These are phyloP conservation scores for Poeciliopsis gracilis DNA, from an alignment of 2,797 vertebrate species.

Conservation along the genomic window DNA sequence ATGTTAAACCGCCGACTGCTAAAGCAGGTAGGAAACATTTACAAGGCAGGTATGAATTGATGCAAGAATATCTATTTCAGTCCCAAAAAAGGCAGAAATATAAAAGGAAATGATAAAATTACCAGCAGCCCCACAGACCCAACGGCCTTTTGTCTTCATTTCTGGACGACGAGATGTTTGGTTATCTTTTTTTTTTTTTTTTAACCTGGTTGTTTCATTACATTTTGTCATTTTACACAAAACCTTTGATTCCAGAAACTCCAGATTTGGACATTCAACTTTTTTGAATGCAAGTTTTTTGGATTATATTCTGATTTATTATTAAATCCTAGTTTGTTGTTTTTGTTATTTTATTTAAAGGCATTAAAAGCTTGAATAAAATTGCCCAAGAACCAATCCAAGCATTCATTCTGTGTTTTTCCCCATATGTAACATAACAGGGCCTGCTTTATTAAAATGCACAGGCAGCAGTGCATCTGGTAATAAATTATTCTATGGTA, in stretches of 20 bases:
- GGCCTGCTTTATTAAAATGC: constrained; percentile 5
- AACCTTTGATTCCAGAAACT: background rate
- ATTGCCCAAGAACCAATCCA: background rate
- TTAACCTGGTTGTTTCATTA: background rate
- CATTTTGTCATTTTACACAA: background rate
- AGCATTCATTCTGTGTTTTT: background rate
- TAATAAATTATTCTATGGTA: constrained; percentile 13
- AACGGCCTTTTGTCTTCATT: background rate
- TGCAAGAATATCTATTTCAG: background rate
- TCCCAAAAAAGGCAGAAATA: background rate
- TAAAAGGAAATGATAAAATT: background rate
- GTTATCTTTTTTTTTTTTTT: background rate
- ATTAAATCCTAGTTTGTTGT: background rate
- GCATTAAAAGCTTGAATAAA: background rate
- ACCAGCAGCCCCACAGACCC: background rate
- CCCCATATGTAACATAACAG: background rate
- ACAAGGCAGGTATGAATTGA: background rate
- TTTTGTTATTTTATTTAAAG: background rate
- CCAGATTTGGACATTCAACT: background rate
- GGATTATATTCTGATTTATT: background rate
- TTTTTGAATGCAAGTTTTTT: background rate
- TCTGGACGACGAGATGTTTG: background rate
- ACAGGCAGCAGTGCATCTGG: constrained; percentile 15
- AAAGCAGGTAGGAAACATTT: background rate
- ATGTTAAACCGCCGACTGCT: background rate